Percentiles rank a stretch among this genome's conserved stretches.
These are phyloP conservation scores for Epizoanthus ramosus DNA, from an alignment of 92 coral and sea anemone species.

Conservation along the genomic window DNA sequence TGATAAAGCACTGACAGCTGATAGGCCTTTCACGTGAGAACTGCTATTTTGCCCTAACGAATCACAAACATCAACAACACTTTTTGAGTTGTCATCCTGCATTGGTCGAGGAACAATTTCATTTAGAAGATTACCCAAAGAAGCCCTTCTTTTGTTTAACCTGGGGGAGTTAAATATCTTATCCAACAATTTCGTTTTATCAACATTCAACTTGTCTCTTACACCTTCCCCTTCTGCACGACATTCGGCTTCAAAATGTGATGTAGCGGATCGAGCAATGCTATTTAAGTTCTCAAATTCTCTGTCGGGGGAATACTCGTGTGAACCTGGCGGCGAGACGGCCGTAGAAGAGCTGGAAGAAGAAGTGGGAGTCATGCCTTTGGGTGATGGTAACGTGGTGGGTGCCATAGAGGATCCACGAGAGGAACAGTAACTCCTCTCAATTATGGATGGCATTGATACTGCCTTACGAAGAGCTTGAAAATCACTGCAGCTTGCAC, in stretches of 20 bases:
- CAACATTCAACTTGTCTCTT: neutral
- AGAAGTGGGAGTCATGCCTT: neutral
- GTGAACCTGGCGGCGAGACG: too few species aligned
- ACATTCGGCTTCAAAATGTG: too few species aligned
- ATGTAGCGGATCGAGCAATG: too few species aligned
- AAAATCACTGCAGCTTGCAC: slow-evolving; percentile 7
- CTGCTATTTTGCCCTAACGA: neutral
- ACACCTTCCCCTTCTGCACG: too few species aligned
- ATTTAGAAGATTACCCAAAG: neutral
- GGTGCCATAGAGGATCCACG: neutral
- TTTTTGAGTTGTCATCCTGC: neutral
- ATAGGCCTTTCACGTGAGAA: neutral
- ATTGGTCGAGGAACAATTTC: neutral
- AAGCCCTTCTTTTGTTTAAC: neutral
- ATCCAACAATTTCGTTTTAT: neutral
- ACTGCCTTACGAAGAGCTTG: neutral
- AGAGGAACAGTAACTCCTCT: neutral
- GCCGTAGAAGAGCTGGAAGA: neutral
- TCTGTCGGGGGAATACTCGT: too few species aligned
- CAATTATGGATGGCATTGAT: neutral
- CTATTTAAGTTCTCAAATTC: too few species aligned
- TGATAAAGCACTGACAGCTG: neutral
- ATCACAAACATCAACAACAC: neutral
- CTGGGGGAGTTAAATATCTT: neutral
- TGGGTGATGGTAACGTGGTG: neutral